These are phyloP conservation scores for Drosophila formosana DNA, from an alignment of 2,888 invertebrate species.

Conservation along the genomic window DNA sequence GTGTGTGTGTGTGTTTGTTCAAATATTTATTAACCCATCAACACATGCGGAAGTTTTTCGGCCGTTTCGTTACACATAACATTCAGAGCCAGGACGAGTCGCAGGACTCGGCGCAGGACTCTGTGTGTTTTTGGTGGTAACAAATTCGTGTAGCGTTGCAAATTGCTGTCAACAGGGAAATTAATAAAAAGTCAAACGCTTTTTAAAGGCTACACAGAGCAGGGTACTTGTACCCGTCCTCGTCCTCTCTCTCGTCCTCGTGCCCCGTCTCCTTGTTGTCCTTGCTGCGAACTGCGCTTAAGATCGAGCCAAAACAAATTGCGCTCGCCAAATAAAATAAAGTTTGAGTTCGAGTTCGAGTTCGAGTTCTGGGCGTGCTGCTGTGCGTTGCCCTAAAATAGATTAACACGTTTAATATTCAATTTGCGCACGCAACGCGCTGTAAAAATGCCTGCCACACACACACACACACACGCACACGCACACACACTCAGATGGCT, in stretches of 20 bases:
- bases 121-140: constrained; percentile 67
- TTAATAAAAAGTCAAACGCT: constrained; percentile 77
- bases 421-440: constrained; percentile 71
- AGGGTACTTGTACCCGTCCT: constrained; percentile 10
- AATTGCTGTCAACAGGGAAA: constrained; percentile 81
- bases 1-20: constrained; percentile 64
- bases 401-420: constrained; percentile 83
- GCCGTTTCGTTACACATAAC: constrained; percentile 72
- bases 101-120: not conserved
- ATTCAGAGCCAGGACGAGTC: constrained; percentile 34
- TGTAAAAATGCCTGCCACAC: constrained; percentile 35
- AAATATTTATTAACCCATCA: constrained; percentile 85
- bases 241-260: too few relatives aligned
- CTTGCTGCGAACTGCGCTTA: constrained; percentile 23
- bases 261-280: not conserved
- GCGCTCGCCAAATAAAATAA: constrained; percentile 57
- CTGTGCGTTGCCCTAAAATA: constrained; percentile 71
- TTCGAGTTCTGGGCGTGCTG: not conserved
- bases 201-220: constrained; percentile 57
- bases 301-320: constrained; percentile 60
- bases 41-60: constrained; percentile 79
- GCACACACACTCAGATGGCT: constrained; percentile 2
- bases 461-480: constrained; percentile 5
- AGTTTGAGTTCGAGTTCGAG: not conserved
- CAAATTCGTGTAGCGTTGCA: constrained; percentile 79